Evolutionary conservation across 2,797 vertebrate species (phyloP), one percentile per base, ranked within the genome.

Genomic region (Champsocephalus esox): DNA sequence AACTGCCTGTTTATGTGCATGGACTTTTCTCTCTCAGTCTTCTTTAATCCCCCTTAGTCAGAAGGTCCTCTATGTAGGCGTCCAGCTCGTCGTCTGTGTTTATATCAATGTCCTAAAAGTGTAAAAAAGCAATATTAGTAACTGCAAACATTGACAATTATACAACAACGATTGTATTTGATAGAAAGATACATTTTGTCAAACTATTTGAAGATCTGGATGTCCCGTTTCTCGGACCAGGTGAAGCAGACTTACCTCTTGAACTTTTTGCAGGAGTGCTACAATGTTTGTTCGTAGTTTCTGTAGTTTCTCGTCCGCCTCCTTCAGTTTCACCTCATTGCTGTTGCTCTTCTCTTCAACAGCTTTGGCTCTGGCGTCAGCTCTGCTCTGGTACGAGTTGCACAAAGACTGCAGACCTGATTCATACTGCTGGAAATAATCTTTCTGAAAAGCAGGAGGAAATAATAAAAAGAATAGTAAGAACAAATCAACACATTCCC

Each of bases 381-480:
- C 98, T 5, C 97, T 95, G 41, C 93, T 98, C 94, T 99, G 97
- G 83, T 99, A 99, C 0, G 98, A 99, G 90, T 97, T 97, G 84
- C 98, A 99, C 83, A 99, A 84, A 10, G 97, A 98, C 95, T 99
- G 98, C 19, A 99, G 94, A n/a, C 97, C 98, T 3, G 96, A 93
- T 78, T 99, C 98, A 75, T 99, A 99, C 84, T 99, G 97, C 87
- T 96, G 97, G 90, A 99, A 99, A 93, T 99, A 99, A 48, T 99
- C 98, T 90, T 99, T 99, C 98, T 99, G 92, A 52, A 87, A 34
- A 2, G 57, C 41, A 59, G 19, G 16, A 32, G 0, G 9, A 45
- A 16, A 50, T 7, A 38, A 76, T 8, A 49, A 44, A 61, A 12
- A 61, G 5, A 45, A 11, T 1, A 63, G 9, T 32, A 13, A 52